phyloP scores from a whole-genome alignment of 2,797 vertebrate genomes.

The Sparus aurata region DNA sequence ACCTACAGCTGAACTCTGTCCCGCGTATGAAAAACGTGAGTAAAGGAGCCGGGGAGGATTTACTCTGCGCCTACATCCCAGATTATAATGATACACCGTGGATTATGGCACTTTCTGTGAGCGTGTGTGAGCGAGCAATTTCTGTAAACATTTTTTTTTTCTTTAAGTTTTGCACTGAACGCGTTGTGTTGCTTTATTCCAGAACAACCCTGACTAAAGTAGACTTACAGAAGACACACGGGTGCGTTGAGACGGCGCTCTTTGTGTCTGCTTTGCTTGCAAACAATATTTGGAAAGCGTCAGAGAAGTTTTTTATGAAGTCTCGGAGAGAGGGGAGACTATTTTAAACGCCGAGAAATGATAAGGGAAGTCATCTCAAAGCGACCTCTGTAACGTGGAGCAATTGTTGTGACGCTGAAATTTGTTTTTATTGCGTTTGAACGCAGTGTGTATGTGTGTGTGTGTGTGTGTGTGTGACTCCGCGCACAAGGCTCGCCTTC shows the following conservation, averaged over 20 bases:
- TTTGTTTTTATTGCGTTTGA: slow-evolving; percentile 13
- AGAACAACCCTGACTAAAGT: slow-evolving; percentile 15
- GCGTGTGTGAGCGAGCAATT: slow-evolving; percentile 25
- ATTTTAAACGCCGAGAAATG: slow-evolving; percentile 1
- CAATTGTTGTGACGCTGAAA: slow-evolving; percentile 23
- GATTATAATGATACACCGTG: slow-evolving; percentile 60
- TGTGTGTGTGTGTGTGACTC: slow-evolving; percentile 16
- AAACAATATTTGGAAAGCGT: slow-evolving; percentile 37
- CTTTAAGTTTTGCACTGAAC: slow-evolving; percentile 22
- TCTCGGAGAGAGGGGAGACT: not conserved
- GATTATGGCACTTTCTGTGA: slow-evolving; percentile 63
- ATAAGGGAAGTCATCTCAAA: slow-evolving; percentile 13
- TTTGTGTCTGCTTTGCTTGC: slow-evolving; percentile 9
- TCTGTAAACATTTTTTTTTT: slow-evolving; percentile 30
- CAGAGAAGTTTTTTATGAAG: slow-evolving; percentile 39
- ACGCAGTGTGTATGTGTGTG: slow-evolving; percentile 37
- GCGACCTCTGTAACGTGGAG: not conserved
- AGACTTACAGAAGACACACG: slow-evolving; percentile 12
- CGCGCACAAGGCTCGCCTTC: slow-evolving; percentile 41
- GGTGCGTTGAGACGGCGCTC: slow-evolving; percentile 18
- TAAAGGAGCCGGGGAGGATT: slow-evolving; percentile 59
- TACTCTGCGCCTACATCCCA: slow-evolving; percentile 48
- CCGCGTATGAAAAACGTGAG: slow-evolving; percentile 25
- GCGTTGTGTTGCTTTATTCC: slow-evolving; percentile 1
- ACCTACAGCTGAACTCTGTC: slow-evolving; percentile 17